These are phyloP conservation scores for Rhagoletis pomonella DNA, from an alignment of 1,140 invertebrate genomes.

Conservation along the genomic window DNA sequence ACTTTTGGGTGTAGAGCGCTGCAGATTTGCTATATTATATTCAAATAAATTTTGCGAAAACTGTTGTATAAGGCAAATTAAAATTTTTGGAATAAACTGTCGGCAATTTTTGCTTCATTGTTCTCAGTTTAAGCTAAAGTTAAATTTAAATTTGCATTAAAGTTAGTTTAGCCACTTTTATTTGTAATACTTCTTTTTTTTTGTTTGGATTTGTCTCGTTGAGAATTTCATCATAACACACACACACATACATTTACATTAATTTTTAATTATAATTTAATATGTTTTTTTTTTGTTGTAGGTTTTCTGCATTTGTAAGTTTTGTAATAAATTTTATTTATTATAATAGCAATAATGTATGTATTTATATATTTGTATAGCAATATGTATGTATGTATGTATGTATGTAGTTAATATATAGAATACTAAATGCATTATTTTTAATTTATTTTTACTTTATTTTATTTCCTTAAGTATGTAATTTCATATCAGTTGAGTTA, in stretches of 20 bases:
- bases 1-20: too few relatives aligned
- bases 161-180: slow-evolving; percentile 7
- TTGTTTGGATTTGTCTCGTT: not conserved
- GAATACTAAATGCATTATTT: slow-evolving; percentile 33
- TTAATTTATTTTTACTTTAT: not conserved
- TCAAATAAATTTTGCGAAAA: too few relatives aligned
- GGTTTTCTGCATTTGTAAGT: slow-evolving; percentile 28
- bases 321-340: slow-evolving; percentile 58
- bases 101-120: not conserved
- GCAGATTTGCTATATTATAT: too few relatives aligned
- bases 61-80: too few relatives aligned
- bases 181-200: not conserved
- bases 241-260: slow-evolving; percentile 34
- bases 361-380: not conserved
- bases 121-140: not conserved
- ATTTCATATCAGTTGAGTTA: slow-evolving; percentile 13
- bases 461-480: slow-evolving; percentile 26
- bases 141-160: slow-evolving; percentile 4
- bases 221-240: not conserved
- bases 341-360: slow-evolving; percentile 55
- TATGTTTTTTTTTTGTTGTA: not conserved
- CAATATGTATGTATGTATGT: slow-evolving; percentile 31
- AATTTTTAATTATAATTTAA: too few relatives aligned
- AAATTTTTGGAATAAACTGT: too few relatives aligned
- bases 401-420: slow-evolving; percentile 50